Conservation (phyloP, 2,797 vertebrate genomes). For the Rhincodon typus region DNA sequence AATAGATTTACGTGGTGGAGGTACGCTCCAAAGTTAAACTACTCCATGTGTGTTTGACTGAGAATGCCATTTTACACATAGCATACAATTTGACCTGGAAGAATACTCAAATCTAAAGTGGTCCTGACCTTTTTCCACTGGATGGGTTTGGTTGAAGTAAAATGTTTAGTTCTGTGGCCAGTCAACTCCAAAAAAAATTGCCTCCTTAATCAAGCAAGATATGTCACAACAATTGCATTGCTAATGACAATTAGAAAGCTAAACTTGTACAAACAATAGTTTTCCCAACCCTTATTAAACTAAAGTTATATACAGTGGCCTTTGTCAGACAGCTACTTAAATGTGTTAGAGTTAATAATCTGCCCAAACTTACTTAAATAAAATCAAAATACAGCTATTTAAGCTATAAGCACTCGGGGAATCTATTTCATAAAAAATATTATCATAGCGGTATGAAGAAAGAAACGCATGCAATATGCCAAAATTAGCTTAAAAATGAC, state of each 20-base stretch:
- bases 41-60: background rate
- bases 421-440: background rate
- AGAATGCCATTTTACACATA: background rate
- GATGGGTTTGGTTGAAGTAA: background rate
- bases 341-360: background rate
- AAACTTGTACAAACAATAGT: background rate
- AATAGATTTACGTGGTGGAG: background rate
- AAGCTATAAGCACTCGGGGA: background rate
- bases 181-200: background rate
- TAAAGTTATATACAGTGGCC: too few species aligned
- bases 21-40: background rate
- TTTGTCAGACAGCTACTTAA: too few species aligned
- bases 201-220: background rate
- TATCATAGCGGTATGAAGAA: background rate
- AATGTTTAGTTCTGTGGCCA: background rate
- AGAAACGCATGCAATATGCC: background rate
- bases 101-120: background rate
- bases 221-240: background rate
- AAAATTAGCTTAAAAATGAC: background rate
- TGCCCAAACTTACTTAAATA: background rate
- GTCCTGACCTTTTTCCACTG: too few species aligned
- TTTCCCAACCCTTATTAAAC: background rate
- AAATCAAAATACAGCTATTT: constrained; percentile 22
- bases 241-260: background rate
- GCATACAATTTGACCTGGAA: background rate